These are phyloP conservation scores for Enteromius paludinosus DNA, from an alignment of 2,797 vertebrate species.

Conservation along the genomic window DNA sequence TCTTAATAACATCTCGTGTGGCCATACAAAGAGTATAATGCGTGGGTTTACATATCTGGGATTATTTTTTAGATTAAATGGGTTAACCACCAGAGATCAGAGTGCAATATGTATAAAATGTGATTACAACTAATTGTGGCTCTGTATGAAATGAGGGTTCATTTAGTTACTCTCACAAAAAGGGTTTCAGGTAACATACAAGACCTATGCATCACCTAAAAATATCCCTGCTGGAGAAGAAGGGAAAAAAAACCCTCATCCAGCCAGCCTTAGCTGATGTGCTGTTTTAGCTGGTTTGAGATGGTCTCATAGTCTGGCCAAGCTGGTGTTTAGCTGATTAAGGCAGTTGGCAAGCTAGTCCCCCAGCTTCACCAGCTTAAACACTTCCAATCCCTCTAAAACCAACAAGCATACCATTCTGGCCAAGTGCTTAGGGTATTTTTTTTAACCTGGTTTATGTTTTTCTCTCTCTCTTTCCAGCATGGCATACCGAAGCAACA, in stretches of 20 bases:
- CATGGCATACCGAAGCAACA: not conserved
- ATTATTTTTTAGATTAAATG: not conserved
- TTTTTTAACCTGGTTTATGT: not conserved
- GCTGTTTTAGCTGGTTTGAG: slow-evolving; percentile 12
- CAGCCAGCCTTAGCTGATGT: not conserved
- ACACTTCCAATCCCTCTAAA: not conserved
- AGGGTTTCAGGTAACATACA: not conserved
- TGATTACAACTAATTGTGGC: not conserved
- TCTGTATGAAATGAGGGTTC: not conserved
- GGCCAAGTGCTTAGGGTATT: not conserved
- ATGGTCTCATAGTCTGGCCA: slow-evolving; percentile 22
- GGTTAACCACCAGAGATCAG: not conserved
- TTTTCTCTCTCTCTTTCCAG: not conserved
- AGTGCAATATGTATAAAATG: not conserved
- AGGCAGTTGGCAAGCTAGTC: not conserved
- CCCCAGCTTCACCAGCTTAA: not conserved
- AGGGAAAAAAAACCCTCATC: not conserved
- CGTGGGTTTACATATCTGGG: not conserved
- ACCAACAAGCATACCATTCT: not conserved
- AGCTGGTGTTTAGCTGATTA: slow-evolving; percentile 11
- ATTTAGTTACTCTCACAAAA: not conserved
- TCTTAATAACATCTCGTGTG: not conserved
- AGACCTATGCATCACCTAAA: not conserved
- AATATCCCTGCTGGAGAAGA: not conserved
- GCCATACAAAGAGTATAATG: not conserved